Conservation (phyloP, 2,113 vertebrate species). For the Dicrurus megarhynchus region DNA sequence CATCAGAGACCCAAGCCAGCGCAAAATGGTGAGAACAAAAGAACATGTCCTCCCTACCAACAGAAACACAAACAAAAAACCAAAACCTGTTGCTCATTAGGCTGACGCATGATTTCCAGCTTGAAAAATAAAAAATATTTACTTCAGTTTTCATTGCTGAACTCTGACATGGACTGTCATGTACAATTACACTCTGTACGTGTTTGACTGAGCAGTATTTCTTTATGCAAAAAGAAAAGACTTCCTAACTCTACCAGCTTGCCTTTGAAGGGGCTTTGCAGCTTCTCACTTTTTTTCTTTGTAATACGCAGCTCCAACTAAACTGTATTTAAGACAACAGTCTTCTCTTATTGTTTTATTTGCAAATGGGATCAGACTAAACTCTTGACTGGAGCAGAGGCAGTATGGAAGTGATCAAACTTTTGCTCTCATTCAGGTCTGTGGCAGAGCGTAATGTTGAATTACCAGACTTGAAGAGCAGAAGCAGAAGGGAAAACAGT, state of each 20-base stretch:
- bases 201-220: slow-evolving; percentile 6
- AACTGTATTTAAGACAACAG: background rate
- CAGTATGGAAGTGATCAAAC: slow-evolving; percentile 26
- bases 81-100: slow-evolving; percentile 41
- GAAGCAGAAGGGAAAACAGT: background rate
- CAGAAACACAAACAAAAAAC: slow-evolving; percentile 55
- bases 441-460: background rate
- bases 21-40: slow-evolving; percentile 46
- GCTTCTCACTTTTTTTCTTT: background rate
- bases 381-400: background rate
- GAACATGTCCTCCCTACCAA: slow-evolving; percentile 36
- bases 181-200: slow-evolving; percentile 10
- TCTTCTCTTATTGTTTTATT: background rate
- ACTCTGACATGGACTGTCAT: slow-evolving; percentile 36
- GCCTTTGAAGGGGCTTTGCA: background rate
- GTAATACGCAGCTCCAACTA: background rate
- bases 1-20: background rate
- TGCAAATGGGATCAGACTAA: background rate
- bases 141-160: background rate
- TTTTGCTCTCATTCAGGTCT: background rate
- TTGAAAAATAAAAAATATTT: background rate
- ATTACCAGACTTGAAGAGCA: background rate
- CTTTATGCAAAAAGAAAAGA: background rate
- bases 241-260: background rate
- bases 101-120: background rate